phyloP scores from a whole-genome alignment of 2,888 invertebrate species.

The Alsophila aescularia region DNA sequence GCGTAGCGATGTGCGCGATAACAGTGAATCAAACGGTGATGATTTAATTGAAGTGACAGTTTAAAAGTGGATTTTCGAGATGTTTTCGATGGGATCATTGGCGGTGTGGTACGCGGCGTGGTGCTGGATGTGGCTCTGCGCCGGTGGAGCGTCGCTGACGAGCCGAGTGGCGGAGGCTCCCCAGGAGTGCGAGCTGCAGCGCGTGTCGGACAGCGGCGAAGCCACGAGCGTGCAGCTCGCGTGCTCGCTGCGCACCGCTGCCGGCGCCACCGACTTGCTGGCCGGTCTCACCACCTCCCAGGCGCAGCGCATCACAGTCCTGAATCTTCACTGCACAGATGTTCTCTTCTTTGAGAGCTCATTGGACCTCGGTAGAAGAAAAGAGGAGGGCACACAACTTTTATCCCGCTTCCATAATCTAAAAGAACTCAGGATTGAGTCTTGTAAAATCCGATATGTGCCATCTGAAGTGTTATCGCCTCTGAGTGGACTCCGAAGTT shows the following conservation, averaged over 20 bases:
- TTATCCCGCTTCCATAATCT: constrained; percentile 86
- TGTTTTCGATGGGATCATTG: constrained; percentile 78
- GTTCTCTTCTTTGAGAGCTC: constrained; percentile 89
- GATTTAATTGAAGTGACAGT: constrained; percentile 79
- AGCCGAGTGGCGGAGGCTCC: constrained; percentile 86
- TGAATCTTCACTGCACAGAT: constrained; percentile 89
- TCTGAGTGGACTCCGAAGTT: constrained; percentile 86
- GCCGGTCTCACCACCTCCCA: constrained; percentile 86
- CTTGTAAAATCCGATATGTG: constrained; percentile 90
- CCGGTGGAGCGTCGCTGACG: constrained; percentile 75
- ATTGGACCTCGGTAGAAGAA: constrained; percentile 83
- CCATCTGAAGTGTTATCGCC: constrained; percentile 88
- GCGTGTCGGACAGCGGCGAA: constrained; percentile 82
- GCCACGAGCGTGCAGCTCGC: constrained; percentile 85
- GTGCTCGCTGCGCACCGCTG: constrained; percentile 87
- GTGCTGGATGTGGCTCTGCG: constrained; percentile 70
- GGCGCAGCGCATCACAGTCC: constrained; percentile 87
- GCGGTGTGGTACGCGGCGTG: constrained; percentile 69
- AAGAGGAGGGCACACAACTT: constrained; percentile 83
- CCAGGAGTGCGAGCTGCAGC: constrained; percentile 90
- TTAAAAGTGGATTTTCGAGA: constrained; percentile 76
- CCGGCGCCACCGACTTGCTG: constrained; percentile 86
- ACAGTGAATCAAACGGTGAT: constrained; percentile 71
- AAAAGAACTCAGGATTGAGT: constrained; percentile 88
- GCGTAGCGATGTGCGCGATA: constrained; percentile 77